Percentiles rank a stretch among this genome's conserved stretches.
phyloP scores from a whole-genome alignment of 2,113 vertebrate species.

The Corynorhinus townsendii region DNA sequence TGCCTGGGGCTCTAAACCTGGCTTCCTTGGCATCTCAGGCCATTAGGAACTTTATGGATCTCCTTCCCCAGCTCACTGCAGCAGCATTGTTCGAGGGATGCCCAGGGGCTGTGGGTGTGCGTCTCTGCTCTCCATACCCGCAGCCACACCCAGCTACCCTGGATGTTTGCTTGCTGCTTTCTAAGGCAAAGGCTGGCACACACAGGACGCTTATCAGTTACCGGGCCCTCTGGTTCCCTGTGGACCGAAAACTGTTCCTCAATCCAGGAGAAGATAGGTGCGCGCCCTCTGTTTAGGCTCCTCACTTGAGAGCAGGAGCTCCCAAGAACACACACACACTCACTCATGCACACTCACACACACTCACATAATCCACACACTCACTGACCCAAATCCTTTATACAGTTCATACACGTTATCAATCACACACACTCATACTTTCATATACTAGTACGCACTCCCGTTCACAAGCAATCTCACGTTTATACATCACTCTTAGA shows the following conservation, averaged over 20 bases:
- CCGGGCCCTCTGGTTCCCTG: background rate
- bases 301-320: background rate
- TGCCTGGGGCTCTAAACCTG: background rate
- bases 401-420: background rate
- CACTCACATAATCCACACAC: background rate
- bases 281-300: background rate
- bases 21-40: background rate
- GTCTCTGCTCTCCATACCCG: background rate
- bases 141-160: background rate
- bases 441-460: background rate
- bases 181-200: conserved; percentile 16
- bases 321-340: background rate
- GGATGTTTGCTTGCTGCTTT: background rate
- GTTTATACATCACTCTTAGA: background rate
- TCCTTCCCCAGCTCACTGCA: background rate
- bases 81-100: background rate
- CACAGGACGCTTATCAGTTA: background rate
- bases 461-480: background rate
- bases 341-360: background rate
- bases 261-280: conserved; percentile 25
- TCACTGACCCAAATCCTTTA: background rate
- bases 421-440: background rate
- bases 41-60: background rate
- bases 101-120: background rate
- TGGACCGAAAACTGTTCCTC: conserved; percentile 35